Percentiles rank a stretch among this genome's conserved stretches.
These are phyloP conservation scores for Lepeophtheirus nordmannii DNA, from an alignment of 2,888 invertebrate genomes.

Conservation along the genomic window DNA sequence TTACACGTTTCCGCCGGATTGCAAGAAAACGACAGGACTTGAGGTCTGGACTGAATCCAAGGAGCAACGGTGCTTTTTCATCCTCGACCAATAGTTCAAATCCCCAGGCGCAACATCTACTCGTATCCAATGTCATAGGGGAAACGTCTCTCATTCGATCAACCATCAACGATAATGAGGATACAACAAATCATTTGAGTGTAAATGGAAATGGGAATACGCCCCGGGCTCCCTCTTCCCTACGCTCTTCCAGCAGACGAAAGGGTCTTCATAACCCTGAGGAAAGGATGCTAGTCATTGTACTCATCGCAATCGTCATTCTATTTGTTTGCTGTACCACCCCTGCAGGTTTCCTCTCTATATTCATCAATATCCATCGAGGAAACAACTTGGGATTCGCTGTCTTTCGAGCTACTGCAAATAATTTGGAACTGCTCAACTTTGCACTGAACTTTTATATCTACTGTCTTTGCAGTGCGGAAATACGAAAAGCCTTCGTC, in stretches of 20 bases:
- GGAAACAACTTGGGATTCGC: slow-evolving; percentile 27
- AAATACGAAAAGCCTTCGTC: slow-evolving; percentile 32
- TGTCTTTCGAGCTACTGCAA: slow-evolving; percentile 37
- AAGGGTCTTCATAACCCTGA: slow-evolving; percentile 32
- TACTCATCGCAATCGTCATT: slow-evolving; percentile 37
- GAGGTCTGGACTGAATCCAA: slow-evolving; percentile 25
- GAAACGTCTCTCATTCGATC: slow-evolving; percentile 5
- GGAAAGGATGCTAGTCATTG: slow-evolving; percentile 36
- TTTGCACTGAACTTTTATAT: slow-evolving; percentile 41
- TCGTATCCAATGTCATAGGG: slow-evolving; percentile 19
- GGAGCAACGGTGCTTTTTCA: neutral
- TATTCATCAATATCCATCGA: slow-evolving; percentile 34
- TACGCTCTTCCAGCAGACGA: slow-evolving; percentile 8
- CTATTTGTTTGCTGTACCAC: slow-evolving; percentile 39
- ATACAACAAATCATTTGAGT: neutral
- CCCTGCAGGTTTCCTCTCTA: slow-evolving; percentile 37
- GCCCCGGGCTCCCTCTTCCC: neutral
- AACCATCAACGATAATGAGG: neutral
- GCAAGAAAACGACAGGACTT: slow-evolving; percentile 35
- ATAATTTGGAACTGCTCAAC: slow-evolving; percentile 38
- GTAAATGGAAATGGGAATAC: neutral
- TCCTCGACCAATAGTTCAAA: neutral
- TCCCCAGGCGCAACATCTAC: neutral
- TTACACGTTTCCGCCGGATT: slow-evolving; percentile 37
- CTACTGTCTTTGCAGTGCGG: slow-evolving; percentile 35